Evolutionary conservation across 2,797 vertebrate genomes (phyloP).

Genomic region (Chelon auratus): DNA sequence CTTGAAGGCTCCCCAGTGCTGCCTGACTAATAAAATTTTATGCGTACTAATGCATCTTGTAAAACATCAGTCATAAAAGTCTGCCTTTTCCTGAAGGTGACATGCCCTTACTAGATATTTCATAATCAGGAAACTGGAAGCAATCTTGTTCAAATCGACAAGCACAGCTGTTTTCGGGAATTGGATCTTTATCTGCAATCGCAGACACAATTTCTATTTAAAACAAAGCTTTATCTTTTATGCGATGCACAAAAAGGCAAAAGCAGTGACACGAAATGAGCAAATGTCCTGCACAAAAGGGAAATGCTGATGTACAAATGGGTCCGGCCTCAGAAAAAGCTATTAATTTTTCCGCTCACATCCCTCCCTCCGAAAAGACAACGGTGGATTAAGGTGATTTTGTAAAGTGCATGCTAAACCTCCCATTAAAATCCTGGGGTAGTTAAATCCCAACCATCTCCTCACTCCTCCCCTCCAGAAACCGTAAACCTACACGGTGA

Average conservation of each 20-base stretch:
- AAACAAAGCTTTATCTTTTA: constrained; percentile 2
- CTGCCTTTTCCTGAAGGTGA: constrained; percentile 67
- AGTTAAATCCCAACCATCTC: constrained; percentile 72
- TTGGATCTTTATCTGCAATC: constrained; percentile 19
- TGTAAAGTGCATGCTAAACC: constrained; percentile 61
- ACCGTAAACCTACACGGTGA: constrained; percentile 70
- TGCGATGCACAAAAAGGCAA: too few relatives aligned
- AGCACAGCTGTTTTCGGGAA: constrained; percentile 1
- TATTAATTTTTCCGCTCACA: constrained; percentile 42
- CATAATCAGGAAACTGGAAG: constrained; percentile 49
- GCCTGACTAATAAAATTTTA: constrained; percentile 78
- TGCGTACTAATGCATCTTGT: constrained; percentile 79
- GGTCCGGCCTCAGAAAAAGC: constrained; percentile 31
- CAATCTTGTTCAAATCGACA: constrained; percentile 15
- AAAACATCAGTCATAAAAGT: constrained; percentile 73
- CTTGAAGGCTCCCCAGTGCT: constrained; percentile 59
- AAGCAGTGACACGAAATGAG: constrained; percentile 3
- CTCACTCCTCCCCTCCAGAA: constrained; percentile 56
- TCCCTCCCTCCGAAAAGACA: constrained; percentile 36
- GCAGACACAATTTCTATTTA: neutral
- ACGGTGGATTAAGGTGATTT: constrained; percentile 67
- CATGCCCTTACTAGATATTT: constrained; percentile 57
- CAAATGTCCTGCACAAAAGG: constrained; percentile 23
- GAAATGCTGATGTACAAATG: constrained; percentile 19
- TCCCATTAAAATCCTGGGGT: constrained; percentile 60